Conservation (phyloP, 2,888 invertebrate species). For the Oxystoma pomonae region DNA sequence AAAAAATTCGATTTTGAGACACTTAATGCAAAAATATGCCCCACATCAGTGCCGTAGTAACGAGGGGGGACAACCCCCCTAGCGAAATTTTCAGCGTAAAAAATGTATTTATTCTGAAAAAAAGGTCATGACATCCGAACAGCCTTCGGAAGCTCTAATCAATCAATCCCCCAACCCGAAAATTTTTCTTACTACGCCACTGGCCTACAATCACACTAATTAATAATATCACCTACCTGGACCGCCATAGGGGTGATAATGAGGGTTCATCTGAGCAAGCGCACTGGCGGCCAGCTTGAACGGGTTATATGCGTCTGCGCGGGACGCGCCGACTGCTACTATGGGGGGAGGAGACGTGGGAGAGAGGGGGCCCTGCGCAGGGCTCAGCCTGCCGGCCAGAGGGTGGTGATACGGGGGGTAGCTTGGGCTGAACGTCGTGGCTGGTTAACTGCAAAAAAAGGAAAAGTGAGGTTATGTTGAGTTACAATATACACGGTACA, state of each 20-base stretch:
- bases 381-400: slow-evolving; percentile 1
- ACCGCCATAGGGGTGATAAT: slow-evolving; percentile 73
- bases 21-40: too few species aligned
- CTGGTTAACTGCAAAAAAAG: slow-evolving; percentile 2
- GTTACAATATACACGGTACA: too few species aligned
- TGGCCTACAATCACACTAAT: too few species aligned
- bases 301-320: slow-evolving; percentile 36
- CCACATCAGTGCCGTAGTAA: too few species aligned
- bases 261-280: slow-evolving; percentile 85
- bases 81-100: too few species aligned
- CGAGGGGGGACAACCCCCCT: too few species aligned
- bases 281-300: slow-evolving; percentile 84
- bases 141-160: too few species aligned
- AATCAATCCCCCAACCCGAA: too few species aligned
- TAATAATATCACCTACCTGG: slow-evolving; percentile 54
- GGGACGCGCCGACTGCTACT: slow-evolving; percentile 2
- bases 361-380: slow-evolving; percentile 3
- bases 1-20: too few species aligned
- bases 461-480: neutral
- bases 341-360: neutral
- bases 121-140: too few species aligned
- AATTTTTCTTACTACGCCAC: too few species aligned
- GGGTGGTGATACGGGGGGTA: neutral
- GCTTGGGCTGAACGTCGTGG: neutral
- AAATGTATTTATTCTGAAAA: too few species aligned